Evolutionary conservation across 1,140 invertebrate species (phyloP).

Genomic region (Thaumatotibia leucotreta): DNA sequence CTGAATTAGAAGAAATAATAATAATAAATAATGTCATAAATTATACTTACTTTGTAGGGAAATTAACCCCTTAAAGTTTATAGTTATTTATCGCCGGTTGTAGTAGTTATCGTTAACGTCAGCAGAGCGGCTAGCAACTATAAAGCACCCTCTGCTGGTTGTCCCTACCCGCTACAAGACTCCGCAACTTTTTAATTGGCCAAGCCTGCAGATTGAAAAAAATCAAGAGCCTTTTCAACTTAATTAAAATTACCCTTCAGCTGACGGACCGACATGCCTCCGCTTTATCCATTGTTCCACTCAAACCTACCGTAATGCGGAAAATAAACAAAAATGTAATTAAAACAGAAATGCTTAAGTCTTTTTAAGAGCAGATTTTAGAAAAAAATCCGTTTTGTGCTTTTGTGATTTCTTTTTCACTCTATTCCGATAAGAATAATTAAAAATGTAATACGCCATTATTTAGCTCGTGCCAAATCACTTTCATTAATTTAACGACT

Average conservation of each 20-base stretch:
- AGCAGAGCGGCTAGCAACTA: conserved; percentile 26
- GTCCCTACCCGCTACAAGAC: conserved; percentile 43
- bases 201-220: conserved; percentile 50
- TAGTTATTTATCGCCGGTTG: conserved; percentile 26
- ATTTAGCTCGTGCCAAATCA: background rate
- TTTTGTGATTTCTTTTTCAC: background rate
- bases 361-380: background rate
- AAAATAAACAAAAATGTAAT: conserved; percentile 14
- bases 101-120: conserved; percentile 33
- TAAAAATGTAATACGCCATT: background rate
- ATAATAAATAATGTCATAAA: no score
- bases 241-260: conserved; percentile 60
- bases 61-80: background rate
- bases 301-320: conserved; percentile 13
- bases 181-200: conserved; percentile 64
- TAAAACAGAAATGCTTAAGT: conserved; percentile 11
- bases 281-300: conserved; percentile 24
- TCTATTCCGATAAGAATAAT: background rate
- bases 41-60: no score
- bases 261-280: conserved; percentile 35
- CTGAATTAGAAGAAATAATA: no score
- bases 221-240: conserved; percentile 46
- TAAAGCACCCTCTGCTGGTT: conserved; percentile 43
- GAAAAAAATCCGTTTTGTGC: background rate
- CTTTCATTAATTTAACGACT: no score